Base-by-base conservation (phyloP, 1,140 invertebrate genomes). In the Brachionus koreanus region DNA sequence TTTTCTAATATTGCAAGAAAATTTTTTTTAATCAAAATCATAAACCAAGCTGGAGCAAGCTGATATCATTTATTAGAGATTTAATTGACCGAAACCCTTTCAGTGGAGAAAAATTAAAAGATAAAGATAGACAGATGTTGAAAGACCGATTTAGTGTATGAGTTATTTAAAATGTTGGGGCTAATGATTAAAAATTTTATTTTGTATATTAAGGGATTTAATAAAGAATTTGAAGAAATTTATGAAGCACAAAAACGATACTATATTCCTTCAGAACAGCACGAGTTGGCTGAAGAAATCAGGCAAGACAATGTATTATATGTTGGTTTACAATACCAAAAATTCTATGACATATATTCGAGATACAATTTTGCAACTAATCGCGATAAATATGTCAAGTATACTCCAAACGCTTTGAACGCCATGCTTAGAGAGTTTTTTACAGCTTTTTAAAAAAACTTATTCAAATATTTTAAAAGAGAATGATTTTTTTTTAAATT, bases 211-310 rank as follows among this genome's bases (percentile, higher is more conserved):
- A 29, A 79, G 76, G 61, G 76, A 42, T 79, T 79, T 35, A 79
- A 79, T 10, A 79, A 79, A 61, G 76, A 79, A 25, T 79, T 79
- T 43, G 76, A 79, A 65, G 76, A 57, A n/a, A 79, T 79, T 12
- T 79, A 65, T 19, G 76, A 79, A 61, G 39, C 49, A 35, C 76
- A 79, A 61, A 79, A 79, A 29, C 19, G 39, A 1, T 79, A 61
- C 13, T 79, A 42, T 65, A 79, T 79, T 61, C 76, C 76, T 5
- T 12, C 19, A 5, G 76, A 79, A 42, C 76, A 79, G 29, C 12
- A 29, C 9, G 74, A 77, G 5, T 37, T 79, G 25, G 76, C 76
- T 13, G 35, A 79, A 12, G 33, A 33, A 39, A 57, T 79, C 9
- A 25, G 76, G n/a, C 46, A 79, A 33, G 76, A 79, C 29, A 79